Evolutionary conservation across 2,888 invertebrate species (phyloP).

Genomic region (Drosophila antonietae): DNA sequence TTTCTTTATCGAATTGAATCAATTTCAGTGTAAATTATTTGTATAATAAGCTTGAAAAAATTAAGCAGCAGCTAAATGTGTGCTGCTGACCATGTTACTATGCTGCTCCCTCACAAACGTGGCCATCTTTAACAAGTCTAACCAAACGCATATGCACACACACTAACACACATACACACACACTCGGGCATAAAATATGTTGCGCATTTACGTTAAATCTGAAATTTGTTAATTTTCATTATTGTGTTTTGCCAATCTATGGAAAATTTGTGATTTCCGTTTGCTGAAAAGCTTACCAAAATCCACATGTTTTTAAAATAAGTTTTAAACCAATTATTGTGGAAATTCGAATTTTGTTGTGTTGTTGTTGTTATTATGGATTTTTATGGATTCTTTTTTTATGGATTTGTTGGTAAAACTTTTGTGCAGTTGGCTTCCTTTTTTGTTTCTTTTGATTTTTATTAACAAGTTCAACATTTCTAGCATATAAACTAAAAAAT

Average conservation of each 20-base stretch:
- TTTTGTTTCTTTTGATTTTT: constrained; percentile 5
- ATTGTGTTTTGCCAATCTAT: constrained; percentile 28
- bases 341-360: constrained; percentile 3
- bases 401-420: constrained; percentile 64
- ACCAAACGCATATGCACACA: constrained; percentile 32
- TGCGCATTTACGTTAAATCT: constrained; percentile 26
- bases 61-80: constrained; percentile 48
- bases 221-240: constrained; percentile 1
- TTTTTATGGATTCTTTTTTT: constrained; percentile 19
- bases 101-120: constrained; percentile 35
- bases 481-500: constrained; percentile 28
- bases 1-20: too few relatives aligned
- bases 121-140: constrained; percentile 64
- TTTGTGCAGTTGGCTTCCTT: constrained; percentile 25
- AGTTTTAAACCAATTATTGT: constrained; percentile 36
- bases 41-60: background rate
- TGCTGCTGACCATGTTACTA: constrained; percentile 12
- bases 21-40: too few relatives aligned
- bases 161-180: constrained; percentile 20
- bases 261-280: constrained; percentile 1
- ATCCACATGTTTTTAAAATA: constrained; percentile 13
- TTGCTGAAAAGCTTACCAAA: constrained; percentile 72
- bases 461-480: constrained; percentile 28
- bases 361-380: constrained; percentile 18
- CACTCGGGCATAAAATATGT: constrained; percentile 16